Evolutionary conservation across 2,888 invertebrate genomes (phyloP), one percentile per base, ranked within the genome.

Genomic region (Harpalus rufipes): DNA sequence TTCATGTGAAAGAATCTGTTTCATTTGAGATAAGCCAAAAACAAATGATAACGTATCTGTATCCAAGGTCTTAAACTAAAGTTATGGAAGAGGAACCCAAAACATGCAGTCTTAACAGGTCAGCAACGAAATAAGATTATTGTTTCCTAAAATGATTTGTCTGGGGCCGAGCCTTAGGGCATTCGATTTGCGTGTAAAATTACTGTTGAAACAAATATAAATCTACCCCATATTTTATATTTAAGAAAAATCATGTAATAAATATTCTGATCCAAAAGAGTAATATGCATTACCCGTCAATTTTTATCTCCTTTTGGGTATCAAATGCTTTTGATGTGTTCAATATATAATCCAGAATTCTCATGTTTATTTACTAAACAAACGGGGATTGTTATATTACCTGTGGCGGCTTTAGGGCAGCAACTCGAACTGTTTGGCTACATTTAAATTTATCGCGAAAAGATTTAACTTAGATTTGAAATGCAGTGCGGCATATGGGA

Each of bases 291-390:
- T 39, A 68, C 14, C 39, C 39, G 32, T 68, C 68, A 68, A 25
- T 12, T 68, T 32, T 32, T 68, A 68, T 68, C 39, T 32, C 39
- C 68, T 68, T 74, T 74, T 74, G 44, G 41, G 44, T 74, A 74
- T 44, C 72, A 74, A 74, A 74, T 74, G 44, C 44, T 41, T 74
- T 44, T 74, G 72, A 74, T 21, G 72, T 74, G 14, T 74, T 18
- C 72, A 74, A 72, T 74, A 74, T 44, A 44, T 74, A 74, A 44
- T 74, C 72, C 16, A 6, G 25, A 51, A 44, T 44, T 44, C 72
- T 44, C 44, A 74, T 74, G 72, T 74, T 74, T 74, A 74, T 74
- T 18, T 74, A 74, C 21, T 18, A 74, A 74, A 74, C 72, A 74
- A 74, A 74, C 44, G 41, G 51, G 10, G 72, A 8, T 0, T 18